Evolutionary conservation across 2,113 vertebrate species (phyloP).

Genomic region (Daubentonia madagascariensis): DNA sequence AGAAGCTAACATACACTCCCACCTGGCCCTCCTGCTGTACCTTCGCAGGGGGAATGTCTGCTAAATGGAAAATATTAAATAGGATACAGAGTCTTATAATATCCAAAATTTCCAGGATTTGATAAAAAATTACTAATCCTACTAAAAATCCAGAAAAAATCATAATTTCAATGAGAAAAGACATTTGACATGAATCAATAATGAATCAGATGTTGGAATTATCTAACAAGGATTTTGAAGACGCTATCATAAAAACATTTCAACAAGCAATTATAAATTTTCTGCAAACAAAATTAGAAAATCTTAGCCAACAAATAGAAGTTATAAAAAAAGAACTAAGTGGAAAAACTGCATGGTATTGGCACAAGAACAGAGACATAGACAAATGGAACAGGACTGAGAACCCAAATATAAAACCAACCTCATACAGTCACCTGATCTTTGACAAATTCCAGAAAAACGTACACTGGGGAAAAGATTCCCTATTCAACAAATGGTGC

Average conservation of each 20-base stretch:
- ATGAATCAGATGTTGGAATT: slow-evolving; percentile 1
- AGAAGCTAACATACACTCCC: not conserved
- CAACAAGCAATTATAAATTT: not conserved
- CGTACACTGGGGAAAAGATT: no score
- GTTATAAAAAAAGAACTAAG: not conserved
- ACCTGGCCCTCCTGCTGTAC: not conserved
- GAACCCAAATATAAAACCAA: no score
- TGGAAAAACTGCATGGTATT: no score
- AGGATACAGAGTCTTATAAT: not conserved
- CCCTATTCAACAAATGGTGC: no score
- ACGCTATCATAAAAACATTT: not conserved
- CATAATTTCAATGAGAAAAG: not conserved
- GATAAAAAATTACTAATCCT: not conserved
- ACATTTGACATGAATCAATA: not conserved
- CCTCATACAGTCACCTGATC: no score
- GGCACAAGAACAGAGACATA: no score
- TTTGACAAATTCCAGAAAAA: no score
- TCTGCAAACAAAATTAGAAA: slow-evolving; percentile 9
- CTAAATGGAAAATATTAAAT: not conserved
- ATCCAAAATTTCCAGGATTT: not conserved
- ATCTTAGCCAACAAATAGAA: not conserved
- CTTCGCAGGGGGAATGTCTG: not conserved
- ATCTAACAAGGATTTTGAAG: not conserved
- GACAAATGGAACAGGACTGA: no score
- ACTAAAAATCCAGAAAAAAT: not conserved